These are phyloP conservation scores for Gadopsis marmoratus DNA, from an alignment of 2,797 vertebrate species.

Conservation along the genomic window DNA sequence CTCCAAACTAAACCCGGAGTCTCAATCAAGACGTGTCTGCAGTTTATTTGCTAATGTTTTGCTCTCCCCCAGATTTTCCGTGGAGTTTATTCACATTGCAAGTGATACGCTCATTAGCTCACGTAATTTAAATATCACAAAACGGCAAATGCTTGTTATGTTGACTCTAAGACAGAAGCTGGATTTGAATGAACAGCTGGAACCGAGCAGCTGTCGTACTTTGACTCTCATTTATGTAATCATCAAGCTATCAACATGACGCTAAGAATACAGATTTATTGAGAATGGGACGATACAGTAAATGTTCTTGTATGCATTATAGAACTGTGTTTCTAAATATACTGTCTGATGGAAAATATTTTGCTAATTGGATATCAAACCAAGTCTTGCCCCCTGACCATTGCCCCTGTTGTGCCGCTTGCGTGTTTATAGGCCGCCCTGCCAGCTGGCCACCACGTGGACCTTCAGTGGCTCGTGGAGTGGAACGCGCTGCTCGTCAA, in stretches of 20 bases:
- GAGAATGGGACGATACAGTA: conserved; percentile 3
- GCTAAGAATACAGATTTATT: conserved; percentile 22
- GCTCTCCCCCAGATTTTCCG: background rate
- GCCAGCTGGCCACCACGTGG: conserved; percentile 91
- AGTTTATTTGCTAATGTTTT: conserved; percentile 5
- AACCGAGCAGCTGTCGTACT: conserved; percentile 37
- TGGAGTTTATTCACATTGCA: background rate
- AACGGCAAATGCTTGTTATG: background rate
- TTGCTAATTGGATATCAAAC: conserved; percentile 8
- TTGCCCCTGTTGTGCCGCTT: conserved; percentile 16
- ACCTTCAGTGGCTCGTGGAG: conserved; percentile 97
- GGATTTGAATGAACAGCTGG: conserved; percentile 42
- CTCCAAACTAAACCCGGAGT: conserved; percentile 15
- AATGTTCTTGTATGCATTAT: conserved; percentile 1
- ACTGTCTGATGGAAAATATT: background rate
- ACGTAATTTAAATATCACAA: background rate
- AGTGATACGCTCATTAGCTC: background rate
- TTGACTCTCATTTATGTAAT: conserved; percentile 41
- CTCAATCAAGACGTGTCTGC: background rate
- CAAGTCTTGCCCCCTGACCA: conserved; percentile 37
- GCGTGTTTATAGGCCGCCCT: conserved; percentile 84
- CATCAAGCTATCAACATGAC: conserved; percentile 9
- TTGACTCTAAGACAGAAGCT: conserved; percentile 9
- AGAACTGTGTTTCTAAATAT: conserved; percentile 17
- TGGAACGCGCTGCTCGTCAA: conserved; percentile 95